phyloP scores from a whole-genome alignment of 2,888 invertebrate genomes.

The Melieria picta region DNA sequence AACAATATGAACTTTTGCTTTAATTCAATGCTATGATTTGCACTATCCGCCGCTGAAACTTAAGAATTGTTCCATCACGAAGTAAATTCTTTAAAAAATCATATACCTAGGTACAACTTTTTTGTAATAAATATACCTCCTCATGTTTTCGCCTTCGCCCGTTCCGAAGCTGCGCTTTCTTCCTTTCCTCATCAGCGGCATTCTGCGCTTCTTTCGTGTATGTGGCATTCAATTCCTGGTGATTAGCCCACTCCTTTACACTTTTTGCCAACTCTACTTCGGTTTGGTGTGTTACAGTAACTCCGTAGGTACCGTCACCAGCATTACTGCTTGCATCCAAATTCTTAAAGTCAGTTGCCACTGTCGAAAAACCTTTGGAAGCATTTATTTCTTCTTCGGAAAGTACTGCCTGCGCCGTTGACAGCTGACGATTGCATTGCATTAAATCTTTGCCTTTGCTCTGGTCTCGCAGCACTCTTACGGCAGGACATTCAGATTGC shows the following conservation, averaged over 20 bases:
- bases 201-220: conserved; percentile 23
- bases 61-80: too few relatives aligned
- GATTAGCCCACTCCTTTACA: conserved; percentile 55
- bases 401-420: conserved; percentile 28
- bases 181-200: background rate
- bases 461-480: conserved; percentile 40
- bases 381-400: conserved; percentile 12
- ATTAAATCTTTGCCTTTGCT: conserved; percentile 12
- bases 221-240: conserved; percentile 52
- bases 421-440: conserved; percentile 22
- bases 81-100: too few relatives aligned
- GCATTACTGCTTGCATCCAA: background rate
- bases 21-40: too few relatives aligned
- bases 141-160: background rate
- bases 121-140: background rate
- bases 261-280: conserved; percentile 44
- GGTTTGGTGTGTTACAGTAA: background rate
- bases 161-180: background rate
- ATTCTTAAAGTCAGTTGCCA: background rate
- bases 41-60: too few relatives aligned
- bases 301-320: background rate
- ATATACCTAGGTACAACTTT: too few relatives aligned
- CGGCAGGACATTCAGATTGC: conserved; percentile 47
- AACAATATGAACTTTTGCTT: too few relatives aligned
- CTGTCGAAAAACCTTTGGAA: conserved; percentile 18